Conservation (phyloP, 2,888 invertebrate species). For the Dichetophora obliterata region DNA sequence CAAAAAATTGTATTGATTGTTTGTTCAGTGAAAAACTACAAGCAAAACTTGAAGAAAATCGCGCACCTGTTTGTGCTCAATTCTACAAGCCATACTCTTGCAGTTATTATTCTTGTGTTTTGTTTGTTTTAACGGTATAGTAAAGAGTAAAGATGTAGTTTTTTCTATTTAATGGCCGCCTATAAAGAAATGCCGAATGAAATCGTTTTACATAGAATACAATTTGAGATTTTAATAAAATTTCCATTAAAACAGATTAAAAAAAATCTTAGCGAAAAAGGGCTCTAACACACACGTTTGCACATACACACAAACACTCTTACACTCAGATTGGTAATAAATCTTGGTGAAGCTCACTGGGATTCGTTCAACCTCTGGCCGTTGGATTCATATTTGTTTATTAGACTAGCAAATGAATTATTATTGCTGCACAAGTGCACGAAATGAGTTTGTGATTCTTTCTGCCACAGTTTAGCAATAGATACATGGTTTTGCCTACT, state of each 20-base stretch:
- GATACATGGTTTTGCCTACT: background rate
- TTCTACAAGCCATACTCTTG: background rate
- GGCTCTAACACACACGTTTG: background rate
- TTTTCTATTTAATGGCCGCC: background rate
- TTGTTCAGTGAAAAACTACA: conserved; percentile 48
- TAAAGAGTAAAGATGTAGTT: background rate
- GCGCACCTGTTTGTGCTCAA: conserved; percentile 35
- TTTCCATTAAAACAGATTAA: too few relatives aligned
- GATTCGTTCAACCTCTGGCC: background rate
- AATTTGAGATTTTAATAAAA: too few relatives aligned
- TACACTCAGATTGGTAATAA: background rate
- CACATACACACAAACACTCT: background rate
- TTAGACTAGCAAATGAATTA: conserved; percentile 26
- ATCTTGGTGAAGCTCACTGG: background rate
- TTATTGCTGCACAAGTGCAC: conserved; percentile 23
- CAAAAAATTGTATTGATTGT: conserved; percentile 12
- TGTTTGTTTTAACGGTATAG: background rate
- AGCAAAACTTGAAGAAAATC: conserved; percentile 3
- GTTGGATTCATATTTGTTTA: conserved; percentile 18
- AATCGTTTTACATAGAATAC: background rate
- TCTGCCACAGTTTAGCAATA: background rate
- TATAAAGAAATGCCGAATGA: background rate
- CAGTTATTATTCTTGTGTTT: background rate
- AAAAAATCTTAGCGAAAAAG: too few relatives aligned
- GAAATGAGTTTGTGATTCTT: conserved; percentile 7